phyloP scores from a whole-genome alignment of 1,140 invertebrate species.

The Polyergus mexicanus region DNA sequence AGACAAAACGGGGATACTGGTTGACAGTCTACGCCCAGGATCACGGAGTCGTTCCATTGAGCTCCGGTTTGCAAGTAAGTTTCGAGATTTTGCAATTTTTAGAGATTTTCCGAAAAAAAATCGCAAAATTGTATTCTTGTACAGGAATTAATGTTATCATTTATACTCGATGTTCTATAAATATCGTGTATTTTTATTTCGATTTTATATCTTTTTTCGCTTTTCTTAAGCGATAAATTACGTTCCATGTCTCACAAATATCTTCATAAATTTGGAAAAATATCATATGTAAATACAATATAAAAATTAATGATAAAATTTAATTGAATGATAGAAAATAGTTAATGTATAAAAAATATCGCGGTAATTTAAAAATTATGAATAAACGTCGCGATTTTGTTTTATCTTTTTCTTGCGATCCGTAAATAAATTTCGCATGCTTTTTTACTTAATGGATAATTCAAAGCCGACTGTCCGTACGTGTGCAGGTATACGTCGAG shows the following conservation, averaged over 20 bases:
- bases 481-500: constrained; percentile 94
- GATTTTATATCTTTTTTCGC: background rate
- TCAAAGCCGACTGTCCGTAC: background rate
- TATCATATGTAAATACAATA: background rate
- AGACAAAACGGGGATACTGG: constrained; percentile 96
- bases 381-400: background rate
- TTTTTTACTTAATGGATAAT: background rate
- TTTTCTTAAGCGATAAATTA: background rate
- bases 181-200: background rate
- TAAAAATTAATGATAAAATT: no score
- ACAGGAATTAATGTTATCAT: background rate
- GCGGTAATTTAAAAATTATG: background rate
- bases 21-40: constrained; percentile 97
- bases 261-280: background rate
- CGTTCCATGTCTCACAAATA: background rate
- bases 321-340: no score
- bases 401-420: background rate
- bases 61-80: constrained; percentile 92
- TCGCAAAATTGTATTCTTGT: no score
- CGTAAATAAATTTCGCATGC: background rate
- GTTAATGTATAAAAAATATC: no score
- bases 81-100: constrained; percentile 11
- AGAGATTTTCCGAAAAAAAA: background rate
- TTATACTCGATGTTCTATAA: background rate
- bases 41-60: constrained; percentile 94